Percentiles rank a stretch among this genome's conserved stretches.
Conservation (phyloP, 1,140 invertebrate species). For the Tetragnatha versicolor region DNA sequence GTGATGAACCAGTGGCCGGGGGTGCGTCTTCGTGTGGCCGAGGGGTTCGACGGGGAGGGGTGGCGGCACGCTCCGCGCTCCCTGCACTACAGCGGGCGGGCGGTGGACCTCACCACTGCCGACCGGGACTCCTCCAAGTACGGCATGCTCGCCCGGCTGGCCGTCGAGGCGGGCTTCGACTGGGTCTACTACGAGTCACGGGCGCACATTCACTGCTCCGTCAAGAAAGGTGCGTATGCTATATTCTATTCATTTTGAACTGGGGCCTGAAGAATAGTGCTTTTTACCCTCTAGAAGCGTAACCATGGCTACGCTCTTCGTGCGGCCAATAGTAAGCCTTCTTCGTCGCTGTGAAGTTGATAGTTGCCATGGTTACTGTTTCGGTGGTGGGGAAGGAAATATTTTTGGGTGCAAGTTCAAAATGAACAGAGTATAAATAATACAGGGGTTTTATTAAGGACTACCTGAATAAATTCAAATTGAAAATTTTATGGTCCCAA, state of each 20-base stretch:
- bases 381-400: too few species aligned
- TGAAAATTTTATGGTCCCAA: neutral
- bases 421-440: too few species aligned
- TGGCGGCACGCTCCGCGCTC: conserved; percentile 78
- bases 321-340: too few species aligned
- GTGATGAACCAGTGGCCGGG: conserved; percentile 99
- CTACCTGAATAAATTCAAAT: neutral
- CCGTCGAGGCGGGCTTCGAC: conserved; percentile 96
- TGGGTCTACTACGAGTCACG: conserved; percentile 97
- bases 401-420: too few species aligned
- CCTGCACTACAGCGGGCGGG: conserved; percentile 93
- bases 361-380: too few species aligned
- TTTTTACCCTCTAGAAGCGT: too few species aligned
- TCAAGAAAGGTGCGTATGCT: conserved; percentile 87
- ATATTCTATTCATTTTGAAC: too few species aligned
- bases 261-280: too few species aligned
- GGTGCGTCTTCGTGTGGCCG: conserved; percentile 87
- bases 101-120: conserved; percentile 93
- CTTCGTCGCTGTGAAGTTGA: too few species aligned
- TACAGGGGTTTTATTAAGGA: neutral
- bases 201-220: conserved; percentile 94
- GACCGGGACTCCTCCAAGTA: conserved; percentile 92
- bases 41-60: conserved; percentile 92
- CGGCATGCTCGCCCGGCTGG: conserved; percentile 93
- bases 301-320: too few species aligned